Conservation (phyloP, 2,888 invertebrate genomes). For the Netelia inedita region DNA sequence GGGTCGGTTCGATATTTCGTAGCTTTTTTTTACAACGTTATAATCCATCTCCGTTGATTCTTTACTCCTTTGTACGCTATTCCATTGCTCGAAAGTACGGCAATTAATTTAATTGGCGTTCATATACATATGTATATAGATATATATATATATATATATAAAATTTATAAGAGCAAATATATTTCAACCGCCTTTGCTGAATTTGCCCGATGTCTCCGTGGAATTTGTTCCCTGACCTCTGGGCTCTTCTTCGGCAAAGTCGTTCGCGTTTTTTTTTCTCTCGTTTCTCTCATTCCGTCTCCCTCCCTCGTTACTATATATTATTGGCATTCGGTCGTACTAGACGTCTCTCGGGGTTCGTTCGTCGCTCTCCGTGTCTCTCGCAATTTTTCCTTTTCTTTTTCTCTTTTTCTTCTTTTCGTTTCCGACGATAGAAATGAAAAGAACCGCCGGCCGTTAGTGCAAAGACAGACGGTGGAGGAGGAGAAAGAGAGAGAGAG, state of each 20-base stretch:
- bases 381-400: neutral
- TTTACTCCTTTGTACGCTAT: too few relatives aligned
- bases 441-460: slow-evolving; percentile 26
- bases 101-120: slow-evolving; percentile 47
- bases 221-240: slow-evolving; percentile 26
- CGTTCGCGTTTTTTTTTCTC: neutral
- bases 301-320: neutral
- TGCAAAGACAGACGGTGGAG: slow-evolving; percentile 7
- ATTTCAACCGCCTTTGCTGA: slow-evolving; percentile 3
- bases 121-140: neutral
- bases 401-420: slow-evolving; percentile 11
- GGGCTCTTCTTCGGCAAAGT: slow-evolving; percentile 20
- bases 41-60: neutral
- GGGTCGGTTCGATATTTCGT: slow-evolving; percentile 27
- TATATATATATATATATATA: slow-evolving; percentile 25
- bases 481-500: slow-evolving; percentile 3
- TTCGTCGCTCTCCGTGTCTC: neutral
- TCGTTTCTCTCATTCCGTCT: neutral
- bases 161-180: neutral
- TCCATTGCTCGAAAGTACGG: neutral
- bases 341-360: slow-evolving; percentile 27
- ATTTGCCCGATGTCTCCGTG: neutral
- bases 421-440: slow-evolving; percentile 36
- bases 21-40: neutral
- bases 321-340: slow-evolving; percentile 39